Conservation (phyloP, 92 coral and sea anemone species). For the Zoanthus sociatus region DNA sequence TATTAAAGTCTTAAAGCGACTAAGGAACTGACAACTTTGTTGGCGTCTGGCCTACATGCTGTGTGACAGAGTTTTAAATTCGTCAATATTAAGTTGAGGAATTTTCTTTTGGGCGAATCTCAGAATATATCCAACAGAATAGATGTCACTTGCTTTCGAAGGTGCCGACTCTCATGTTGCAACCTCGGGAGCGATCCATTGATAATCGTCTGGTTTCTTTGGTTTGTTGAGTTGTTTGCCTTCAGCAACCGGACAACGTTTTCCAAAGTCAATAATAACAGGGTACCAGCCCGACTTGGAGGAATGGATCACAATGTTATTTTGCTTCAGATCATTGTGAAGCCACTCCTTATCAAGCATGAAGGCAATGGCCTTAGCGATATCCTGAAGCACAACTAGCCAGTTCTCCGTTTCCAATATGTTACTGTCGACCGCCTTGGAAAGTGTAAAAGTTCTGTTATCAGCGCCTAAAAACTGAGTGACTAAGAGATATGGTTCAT, state of each 20-base stretch:
- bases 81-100: not conserved
- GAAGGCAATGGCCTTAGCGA: slow-evolving; percentile 41
- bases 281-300: slow-evolving; percentile 14
- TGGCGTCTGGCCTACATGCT: not conserved
- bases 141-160: slow-evolving; percentile 35
- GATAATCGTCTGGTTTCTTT: not conserved
- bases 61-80: not conserved
- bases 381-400: not conserved
- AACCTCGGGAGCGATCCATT: slow-evolving; percentile 52
- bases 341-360: slow-evolving; percentile 44
- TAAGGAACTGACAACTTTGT: not conserved
- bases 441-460: slow-evolving; percentile 12
- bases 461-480: slow-evolving; percentile 43
- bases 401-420: not conserved
- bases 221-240: slow-evolving; percentile 20
- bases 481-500: slow-evolving; percentile 36
- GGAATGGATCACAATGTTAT: slow-evolving; percentile 36
- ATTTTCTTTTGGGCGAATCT: not conserved
- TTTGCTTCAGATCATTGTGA: slow-evolving; percentile 55
- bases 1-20: not conserved
- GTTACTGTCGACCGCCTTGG: slow-evolving; percentile 1
- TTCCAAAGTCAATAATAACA: slow-evolving; percentile 54
- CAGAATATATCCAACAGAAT: slow-evolving; percentile 33
- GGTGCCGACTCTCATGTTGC: not conserved
- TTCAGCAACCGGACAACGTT: not conserved